Base-by-base conservation (phyloP, 1,140 invertebrate species). In the Papilio dardanus region DNA sequence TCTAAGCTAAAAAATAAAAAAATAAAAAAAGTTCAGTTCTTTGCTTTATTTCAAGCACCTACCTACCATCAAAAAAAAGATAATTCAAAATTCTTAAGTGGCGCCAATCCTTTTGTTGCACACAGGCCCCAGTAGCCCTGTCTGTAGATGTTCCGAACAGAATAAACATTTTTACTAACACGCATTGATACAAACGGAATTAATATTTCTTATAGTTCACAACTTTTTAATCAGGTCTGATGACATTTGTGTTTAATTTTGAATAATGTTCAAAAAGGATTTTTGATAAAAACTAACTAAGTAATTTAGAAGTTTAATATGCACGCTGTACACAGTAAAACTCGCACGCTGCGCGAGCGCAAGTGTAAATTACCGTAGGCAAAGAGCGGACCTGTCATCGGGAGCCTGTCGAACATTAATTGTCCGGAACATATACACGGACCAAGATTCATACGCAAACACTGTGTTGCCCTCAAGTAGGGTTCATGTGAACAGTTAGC, bases 361-460 rank as follows among this genome's bases (percentile, higher is more conserved):
- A 28, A 30, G 54, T 62, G 54, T 30, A 62, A 62, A 28, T 14
- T 62, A 62, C 24, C 24, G 54, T 62, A 62, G 54, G 21, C 24
- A 62, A 62, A 62, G 54, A 62, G 54, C 24, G 24, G 24, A 28
- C 54, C 24, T 62, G 54, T 28, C 54, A 30, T 62, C 54, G 54
- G 24, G 54, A 62, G 21, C 24, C 24, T 62, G 54, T 62, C 54
- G 54, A 62, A 62, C 54, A 62, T 62, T 62, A 62, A 62, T 62
- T 28, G 54, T 62, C 54, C 54, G 54, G 54, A 62, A 62, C 54
- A 62, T 62, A 62, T 62, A 62, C 54, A 62, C 54, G 54, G 54
- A 62, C 54, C 24, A 62, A 62, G 54, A 62, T 62, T 62, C 54
- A 62, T 62, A 62, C 5, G 50, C 50, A 54, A 54, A 54, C 50